Conservation (phyloP, 2,797 vertebrate species). For the Gephyroberyx darwinii region DNA sequence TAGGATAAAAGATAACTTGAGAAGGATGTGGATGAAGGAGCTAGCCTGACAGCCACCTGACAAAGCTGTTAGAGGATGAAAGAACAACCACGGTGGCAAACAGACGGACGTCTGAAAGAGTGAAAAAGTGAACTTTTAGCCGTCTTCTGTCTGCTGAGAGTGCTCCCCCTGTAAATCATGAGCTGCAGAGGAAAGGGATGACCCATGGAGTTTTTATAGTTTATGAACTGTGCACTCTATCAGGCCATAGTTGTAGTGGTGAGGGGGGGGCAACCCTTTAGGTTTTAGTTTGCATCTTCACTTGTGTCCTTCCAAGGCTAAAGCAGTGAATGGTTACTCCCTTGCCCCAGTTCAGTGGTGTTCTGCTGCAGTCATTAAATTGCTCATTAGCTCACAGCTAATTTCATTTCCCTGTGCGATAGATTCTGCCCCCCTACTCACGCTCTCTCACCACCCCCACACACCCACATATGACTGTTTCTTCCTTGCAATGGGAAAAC, state of each 20-base stretch:
- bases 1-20: background rate
- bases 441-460: slow-evolving; percentile 11
- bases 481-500: background rate
- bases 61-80: slow-evolving; percentile 6
- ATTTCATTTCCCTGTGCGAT: slow-evolving; percentile 60
- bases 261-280: background rate
- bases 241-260: slow-evolving; percentile 26
- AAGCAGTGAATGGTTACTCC: slow-evolving; percentile 44
- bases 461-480: background rate
- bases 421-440: slow-evolving; percentile 29
- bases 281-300: slow-evolving; percentile 13
- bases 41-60: slow-evolving; percentile 8
- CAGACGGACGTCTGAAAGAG: slow-evolving; percentile 6
- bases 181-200: slow-evolving; percentile 28
- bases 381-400: slow-evolving; percentile 68
- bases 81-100: slow-evolving; percentile 1
- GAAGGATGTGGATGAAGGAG: background rate
- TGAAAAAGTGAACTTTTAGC: slow-evolving; percentile 33
- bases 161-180: slow-evolving; percentile 38
- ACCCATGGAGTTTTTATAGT: slow-evolving; percentile 65
- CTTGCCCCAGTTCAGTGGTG: slow-evolving; percentile 33
- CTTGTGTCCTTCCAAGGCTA: slow-evolving; percentile 28
- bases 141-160: slow-evolving; percentile 4
- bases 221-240: slow-evolving; percentile 44
- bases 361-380: slow-evolving; percentile 73